Evolutionary conservation across 2,797 vertebrate species (phyloP).

Genomic region (Pangasius mekongensis): DNA sequence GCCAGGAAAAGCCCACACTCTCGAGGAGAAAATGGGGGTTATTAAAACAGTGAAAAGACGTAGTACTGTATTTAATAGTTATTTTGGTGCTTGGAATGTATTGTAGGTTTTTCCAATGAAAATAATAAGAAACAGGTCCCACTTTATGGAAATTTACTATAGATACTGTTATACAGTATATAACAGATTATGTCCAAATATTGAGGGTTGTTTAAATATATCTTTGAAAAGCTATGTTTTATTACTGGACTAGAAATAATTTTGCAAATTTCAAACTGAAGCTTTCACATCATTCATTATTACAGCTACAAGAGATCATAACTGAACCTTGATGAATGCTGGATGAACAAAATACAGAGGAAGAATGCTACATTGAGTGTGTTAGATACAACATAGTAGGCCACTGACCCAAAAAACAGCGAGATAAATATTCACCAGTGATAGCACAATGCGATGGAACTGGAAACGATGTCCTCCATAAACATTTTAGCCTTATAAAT

Average conservation of each 20-base stretch:
- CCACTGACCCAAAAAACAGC: slow-evolving; percentile 21
- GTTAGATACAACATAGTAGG: slow-evolving; percentile 14
- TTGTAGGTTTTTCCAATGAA: neutral
- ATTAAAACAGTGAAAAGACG: neutral
- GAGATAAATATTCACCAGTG: neutral
- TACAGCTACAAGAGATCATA: neutral
- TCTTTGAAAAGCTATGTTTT: neutral
- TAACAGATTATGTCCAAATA: neutral
- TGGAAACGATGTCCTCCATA: neutral
- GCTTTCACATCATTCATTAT: neutral
- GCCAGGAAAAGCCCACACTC: neutral
- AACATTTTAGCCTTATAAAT: neutral
- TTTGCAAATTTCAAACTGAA: neutral
- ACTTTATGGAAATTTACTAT: neutral
- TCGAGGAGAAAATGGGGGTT: neutral
- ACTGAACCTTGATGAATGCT: neutral
- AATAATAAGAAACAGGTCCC: neutral
- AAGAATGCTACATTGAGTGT: neutral
- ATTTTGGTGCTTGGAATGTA: neutral
- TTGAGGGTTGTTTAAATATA: neutral
- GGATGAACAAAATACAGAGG: neutral
- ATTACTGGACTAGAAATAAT: neutral
- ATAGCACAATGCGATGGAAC: neutral
- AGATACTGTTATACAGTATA: neutral
- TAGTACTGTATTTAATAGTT: neutral